phyloP scores from a whole-genome alignment of 2,888 invertebrate genomes.

The Tipula lateralis region DNA sequence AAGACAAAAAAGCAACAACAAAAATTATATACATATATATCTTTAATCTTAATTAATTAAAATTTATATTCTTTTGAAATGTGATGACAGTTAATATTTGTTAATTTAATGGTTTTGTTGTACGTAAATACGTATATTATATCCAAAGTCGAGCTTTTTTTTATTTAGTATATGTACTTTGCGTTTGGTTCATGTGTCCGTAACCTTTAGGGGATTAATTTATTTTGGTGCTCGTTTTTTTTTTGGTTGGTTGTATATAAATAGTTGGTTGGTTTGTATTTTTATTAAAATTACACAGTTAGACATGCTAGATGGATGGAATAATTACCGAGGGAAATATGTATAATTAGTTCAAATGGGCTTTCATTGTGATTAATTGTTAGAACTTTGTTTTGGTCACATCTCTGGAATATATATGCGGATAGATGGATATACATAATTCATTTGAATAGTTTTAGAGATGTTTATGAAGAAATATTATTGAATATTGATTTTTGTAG shows the following conservation, averaged over 20 bases:
- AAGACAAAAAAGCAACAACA: background rate
- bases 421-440: no score
- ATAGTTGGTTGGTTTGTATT: background rate
- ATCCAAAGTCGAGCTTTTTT: background rate
- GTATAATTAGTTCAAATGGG: background rate
- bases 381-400: no score
- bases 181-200: background rate
- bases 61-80: constrained; percentile 24
- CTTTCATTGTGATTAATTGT: background rate
- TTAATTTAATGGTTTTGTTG: background rate
- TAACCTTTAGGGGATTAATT: constrained; percentile 1
- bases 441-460: no score
- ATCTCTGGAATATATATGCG: no score
- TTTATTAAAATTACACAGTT: background rate
- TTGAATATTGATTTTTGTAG: no score
- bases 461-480: no score
- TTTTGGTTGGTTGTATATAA: background rate
- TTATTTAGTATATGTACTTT: background rate
- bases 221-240: background rate
- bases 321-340: background rate
- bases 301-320: constrained; percentile 1
- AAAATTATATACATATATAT: background rate
- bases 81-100: constrained; percentile 24
- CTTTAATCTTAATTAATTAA: constrained; percentile 24
- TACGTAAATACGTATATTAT: background rate